A percentile compares a stretch with the other conserved stretches of the same genome.
These are phyloP conservation scores for Schizopygopsis malacanthus DNA, from an alignment of 2,797 vertebrate genomes.

Conservation along the genomic window DNA sequence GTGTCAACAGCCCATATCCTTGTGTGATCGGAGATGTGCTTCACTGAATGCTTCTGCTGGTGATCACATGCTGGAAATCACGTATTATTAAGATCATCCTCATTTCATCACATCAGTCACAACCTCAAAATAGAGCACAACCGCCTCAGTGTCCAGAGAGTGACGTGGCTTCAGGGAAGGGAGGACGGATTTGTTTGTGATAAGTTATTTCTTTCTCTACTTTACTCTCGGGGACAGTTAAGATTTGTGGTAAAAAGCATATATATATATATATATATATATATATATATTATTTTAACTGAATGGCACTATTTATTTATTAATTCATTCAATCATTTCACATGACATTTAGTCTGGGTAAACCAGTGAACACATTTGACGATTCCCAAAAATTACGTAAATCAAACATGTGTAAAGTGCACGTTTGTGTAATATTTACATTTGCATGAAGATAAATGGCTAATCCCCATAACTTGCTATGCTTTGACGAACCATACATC, in stretches of 20 bases:
- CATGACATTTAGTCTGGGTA: background rate
- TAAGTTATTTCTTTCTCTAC: background rate
- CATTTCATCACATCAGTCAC: slow-evolving; percentile 3
- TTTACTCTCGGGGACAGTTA: background rate
- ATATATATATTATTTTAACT: too few relatives aligned
- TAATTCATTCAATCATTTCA: too few relatives aligned
- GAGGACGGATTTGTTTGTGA: background rate
- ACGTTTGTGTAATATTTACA: background rate
- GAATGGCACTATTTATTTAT: too few relatives aligned
- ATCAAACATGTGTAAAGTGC: background rate
- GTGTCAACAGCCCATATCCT: background rate
- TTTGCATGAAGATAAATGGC: background rate
- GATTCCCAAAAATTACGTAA: background rate
- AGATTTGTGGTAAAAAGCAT: too few relatives aligned
- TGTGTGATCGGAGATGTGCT: background rate
- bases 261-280: too few relatives aligned
- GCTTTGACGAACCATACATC: background rate
- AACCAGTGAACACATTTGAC: background rate
- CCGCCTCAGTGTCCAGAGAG: background rate
- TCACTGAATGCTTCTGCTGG: too few relatives aligned
- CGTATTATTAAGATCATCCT: background rate
- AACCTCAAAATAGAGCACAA: background rate
- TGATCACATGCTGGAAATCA: slow-evolving; percentile 6
- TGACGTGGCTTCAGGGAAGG: background rate
- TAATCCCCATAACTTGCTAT: background rate